Evolutionary conservation across 2,888 invertebrate genomes (phyloP).

Genomic region (Dynastes hyllus): DNA sequence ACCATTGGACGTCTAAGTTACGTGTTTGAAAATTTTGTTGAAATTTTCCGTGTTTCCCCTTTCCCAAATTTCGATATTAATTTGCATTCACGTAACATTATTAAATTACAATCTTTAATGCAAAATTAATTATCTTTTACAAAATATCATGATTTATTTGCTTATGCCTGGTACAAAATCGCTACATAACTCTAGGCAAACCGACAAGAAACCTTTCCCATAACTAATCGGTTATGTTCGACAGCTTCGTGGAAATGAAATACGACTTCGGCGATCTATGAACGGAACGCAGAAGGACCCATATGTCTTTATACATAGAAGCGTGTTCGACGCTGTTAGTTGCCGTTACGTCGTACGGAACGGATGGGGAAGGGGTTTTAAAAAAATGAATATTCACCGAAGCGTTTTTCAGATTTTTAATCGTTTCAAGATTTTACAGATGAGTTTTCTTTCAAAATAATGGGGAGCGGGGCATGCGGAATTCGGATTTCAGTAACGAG

Average conservation of each 20-base stretch:
- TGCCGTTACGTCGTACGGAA: not conserved
- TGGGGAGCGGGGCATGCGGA: not conserved
- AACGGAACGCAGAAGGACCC: not conserved
- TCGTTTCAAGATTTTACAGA: too few relatives aligned
- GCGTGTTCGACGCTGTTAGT: not conserved
- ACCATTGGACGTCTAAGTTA: too few relatives aligned
- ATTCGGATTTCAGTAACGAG: slow-evolving; percentile 32
- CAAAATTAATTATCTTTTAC: too few relatives aligned
- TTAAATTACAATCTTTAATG: too few relatives aligned
- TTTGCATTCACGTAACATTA: too few relatives aligned
- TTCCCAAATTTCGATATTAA: too few relatives aligned
- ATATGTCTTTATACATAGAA: slow-evolving; percentile 21
- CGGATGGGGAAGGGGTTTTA: too few relatives aligned
- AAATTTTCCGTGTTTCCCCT: too few relatives aligned
- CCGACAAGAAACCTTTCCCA: slow-evolving; percentile 4
- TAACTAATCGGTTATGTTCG: slow-evolving; percentile 13
- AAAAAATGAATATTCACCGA: slow-evolving; percentile 45
- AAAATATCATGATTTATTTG: too few relatives aligned
- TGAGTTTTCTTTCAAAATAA: too few relatives aligned
- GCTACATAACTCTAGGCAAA: not conserved
- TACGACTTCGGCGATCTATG: not conserved
- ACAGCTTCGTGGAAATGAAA: slow-evolving; percentile 23
- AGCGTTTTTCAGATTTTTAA: slow-evolving; percentile 34
- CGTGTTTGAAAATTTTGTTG: too few relatives aligned
- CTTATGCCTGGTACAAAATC: too few relatives aligned